A percentile compares a stretch with the other conserved stretches of the same genome.
Conservation (phyloP, 1,140 invertebrate species). For the Drosophila leontia region DNA sequence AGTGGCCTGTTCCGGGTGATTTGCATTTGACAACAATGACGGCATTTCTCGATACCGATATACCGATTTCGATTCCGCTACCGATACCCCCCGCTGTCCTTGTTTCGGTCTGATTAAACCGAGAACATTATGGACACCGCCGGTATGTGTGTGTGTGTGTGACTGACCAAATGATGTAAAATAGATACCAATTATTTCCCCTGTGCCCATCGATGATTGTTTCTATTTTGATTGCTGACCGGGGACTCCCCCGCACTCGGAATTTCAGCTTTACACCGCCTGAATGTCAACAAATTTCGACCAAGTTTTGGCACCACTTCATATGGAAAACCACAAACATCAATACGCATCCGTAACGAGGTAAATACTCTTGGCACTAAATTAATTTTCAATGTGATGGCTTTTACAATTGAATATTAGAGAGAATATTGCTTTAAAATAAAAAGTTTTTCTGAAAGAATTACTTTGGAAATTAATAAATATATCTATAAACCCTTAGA, state of each 20-base stretch:
- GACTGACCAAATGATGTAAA: constrained; percentile 62
- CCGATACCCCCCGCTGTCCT: constrained; percentile 2
- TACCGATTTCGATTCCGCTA: constrained; percentile 26
- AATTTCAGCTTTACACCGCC: constrained; percentile 10
- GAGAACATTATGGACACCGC: constrained; percentile 28
- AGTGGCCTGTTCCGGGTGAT: constrained; percentile 67
- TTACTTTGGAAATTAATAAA: neutral
- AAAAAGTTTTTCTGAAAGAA: neutral
- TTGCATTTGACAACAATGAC: constrained; percentile 76
- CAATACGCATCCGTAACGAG: constrained; percentile 51
- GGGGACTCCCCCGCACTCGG: neutral
- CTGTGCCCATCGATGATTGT: constrained; percentile 47
- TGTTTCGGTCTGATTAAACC: constrained; percentile 39
- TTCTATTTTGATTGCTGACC: constrained; percentile 52
- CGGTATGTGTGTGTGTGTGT: constrained; percentile 44
- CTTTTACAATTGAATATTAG: constrained; percentile 2
- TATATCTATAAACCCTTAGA: neutral
- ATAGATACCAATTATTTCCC: constrained; percentile 71
- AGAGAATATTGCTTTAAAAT: neutral
- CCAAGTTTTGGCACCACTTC: constrained; percentile 28
- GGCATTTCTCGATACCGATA: constrained; percentile 47
- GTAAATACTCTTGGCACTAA: constrained; percentile 40
- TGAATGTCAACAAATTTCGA: constrained; percentile 45
- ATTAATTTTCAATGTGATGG: constrained; percentile 26
- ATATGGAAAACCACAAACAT: constrained; percentile 15